Evolutionary conservation across 2,797 vertebrate species (phyloP), one percentile per base, ranked within the genome.

Genomic region (Thamnophis elegans): DNA sequence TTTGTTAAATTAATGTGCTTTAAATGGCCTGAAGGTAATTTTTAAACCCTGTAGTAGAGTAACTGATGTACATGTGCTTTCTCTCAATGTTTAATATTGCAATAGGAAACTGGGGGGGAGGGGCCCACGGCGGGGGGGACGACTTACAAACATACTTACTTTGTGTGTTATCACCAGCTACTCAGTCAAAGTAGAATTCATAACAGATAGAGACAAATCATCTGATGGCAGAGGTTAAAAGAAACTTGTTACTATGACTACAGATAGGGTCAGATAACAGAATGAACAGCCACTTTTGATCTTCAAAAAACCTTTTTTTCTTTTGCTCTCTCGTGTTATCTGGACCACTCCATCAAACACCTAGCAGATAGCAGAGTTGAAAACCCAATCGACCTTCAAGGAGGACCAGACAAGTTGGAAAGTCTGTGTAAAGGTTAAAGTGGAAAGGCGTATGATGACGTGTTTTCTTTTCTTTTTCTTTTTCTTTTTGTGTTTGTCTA

Each of bases 301-400:
- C 98, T 98, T 98, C 97, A 98, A 98, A 98, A 98, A 97, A 96
- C 95, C 96, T 96, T 94, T 96, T 97, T 97, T 97, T n/a, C 98
- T 97, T 98, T 98, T 98, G 97, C 98, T 98, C 98, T 97, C 97
- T 98, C 97, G 95, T 97, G 97, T 99, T 99, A 99, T 99, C 98
- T 98, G 97, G 98, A 97, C 98, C 97, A 98, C 98, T 98, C 98
- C 98, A 99, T 99, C 99, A 99, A 98, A 98, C 97, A 97, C 96
- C 97, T 96, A 59, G 89, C 97, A 98, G 99, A 99, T 99, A 99
- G 98, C 98, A 98, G 97, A 97, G 97, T 95, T 97, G 97, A 98
- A 98, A 98, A 98, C 98, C 98, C 98, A 98, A 98, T 98, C 98
- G 98, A 99, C 98, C 98, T 99, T 98, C 98, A 98, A 96, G 97